A percentile compares a stretch with the other conserved stretches of the same genome.
Evolutionary conservation across 2,888 invertebrate species (phyloP).

Genomic region (Tiliacea citrago): DNA sequence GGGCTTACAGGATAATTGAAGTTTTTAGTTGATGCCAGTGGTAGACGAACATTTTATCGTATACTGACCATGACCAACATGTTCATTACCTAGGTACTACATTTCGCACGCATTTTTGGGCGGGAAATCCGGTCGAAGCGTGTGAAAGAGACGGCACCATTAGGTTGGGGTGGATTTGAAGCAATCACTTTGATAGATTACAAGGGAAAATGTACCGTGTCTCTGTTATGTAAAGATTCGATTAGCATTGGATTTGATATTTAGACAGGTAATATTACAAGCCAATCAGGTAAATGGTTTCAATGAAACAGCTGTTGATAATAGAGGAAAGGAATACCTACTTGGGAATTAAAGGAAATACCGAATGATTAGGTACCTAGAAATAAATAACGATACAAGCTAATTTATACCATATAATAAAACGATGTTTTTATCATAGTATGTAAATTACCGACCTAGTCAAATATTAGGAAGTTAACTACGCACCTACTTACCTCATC

Average conservation of each 20-base stretch:
- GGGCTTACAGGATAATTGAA: too few relatives aligned
- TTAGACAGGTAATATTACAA: conserved; percentile 44
- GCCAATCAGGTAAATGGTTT: conserved; percentile 58
- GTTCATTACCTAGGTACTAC: conserved; percentile 22
- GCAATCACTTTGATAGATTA: conserved; percentile 35
- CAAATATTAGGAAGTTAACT: neutral
- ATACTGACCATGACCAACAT: conserved; percentile 5
- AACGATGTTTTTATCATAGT: neutral
- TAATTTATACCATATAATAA: neutral
- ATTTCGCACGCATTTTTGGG: conserved; percentile 51
- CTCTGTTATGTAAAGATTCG: conserved; percentile 34
- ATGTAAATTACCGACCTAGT: neutral
- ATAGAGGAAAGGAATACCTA: conserved; percentile 21
- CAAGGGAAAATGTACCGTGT: conserved; percentile 58
- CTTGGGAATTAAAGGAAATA: conserved; percentile 19
- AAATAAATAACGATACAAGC: neutral
- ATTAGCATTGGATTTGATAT: conserved; percentile 31
- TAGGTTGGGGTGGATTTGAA: conserved; percentile 57
- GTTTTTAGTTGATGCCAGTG: neutral
- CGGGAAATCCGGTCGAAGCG: conserved; percentile 37
- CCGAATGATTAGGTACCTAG: neutral
- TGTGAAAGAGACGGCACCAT: conserved; percentile 60
- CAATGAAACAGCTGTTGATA: conserved; percentile 42
- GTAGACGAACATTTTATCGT: neutral
- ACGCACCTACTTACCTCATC: too few relatives aligned